Evolutionary conservation across 2,888 invertebrate species (phyloP).

Genomic region (Empis livida): DNA sequence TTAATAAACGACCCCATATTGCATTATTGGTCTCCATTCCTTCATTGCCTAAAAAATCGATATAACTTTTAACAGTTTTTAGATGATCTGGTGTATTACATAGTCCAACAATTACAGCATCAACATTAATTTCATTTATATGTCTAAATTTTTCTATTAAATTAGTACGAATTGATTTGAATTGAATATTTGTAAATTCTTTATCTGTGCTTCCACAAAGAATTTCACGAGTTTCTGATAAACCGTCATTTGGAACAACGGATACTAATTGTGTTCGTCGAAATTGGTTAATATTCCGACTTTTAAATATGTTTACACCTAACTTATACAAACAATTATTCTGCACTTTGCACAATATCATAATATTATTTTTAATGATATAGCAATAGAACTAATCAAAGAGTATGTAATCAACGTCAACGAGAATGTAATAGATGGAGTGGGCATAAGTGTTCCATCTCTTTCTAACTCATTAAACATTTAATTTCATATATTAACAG

Average conservation of each 20-base stretch:
- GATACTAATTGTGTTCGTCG: neutral
- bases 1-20: slow-evolving; percentile 43
- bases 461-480: no score
- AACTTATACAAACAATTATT: neutral
- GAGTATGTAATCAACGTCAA: no score
- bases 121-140: slow-evolving; percentile 38
- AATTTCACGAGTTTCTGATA: neutral
- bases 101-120: slow-evolving; percentile 44
- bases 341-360: no score
- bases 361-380: no score
- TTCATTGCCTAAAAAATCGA: slow-evolving; percentile 40
- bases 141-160: slow-evolving; percentile 21
- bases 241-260: neutral
- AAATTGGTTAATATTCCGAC: neutral
- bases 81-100: slow-evolving; percentile 37
- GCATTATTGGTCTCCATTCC: slow-evolving; percentile 43
- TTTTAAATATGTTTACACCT: neutral
- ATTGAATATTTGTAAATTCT: slow-evolving; percentile 17
- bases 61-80: slow-evolving; percentile 43
- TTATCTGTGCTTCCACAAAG: neutral
- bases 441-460: no score
- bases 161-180: slow-evolving; percentile 19
- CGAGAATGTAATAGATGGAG: no score
- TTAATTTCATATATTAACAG: no score
- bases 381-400: no score